phyloP scores from a whole-genome alignment of 2,797 vertebrate genomes.

The Hyperoplus immaculatus region DNA sequence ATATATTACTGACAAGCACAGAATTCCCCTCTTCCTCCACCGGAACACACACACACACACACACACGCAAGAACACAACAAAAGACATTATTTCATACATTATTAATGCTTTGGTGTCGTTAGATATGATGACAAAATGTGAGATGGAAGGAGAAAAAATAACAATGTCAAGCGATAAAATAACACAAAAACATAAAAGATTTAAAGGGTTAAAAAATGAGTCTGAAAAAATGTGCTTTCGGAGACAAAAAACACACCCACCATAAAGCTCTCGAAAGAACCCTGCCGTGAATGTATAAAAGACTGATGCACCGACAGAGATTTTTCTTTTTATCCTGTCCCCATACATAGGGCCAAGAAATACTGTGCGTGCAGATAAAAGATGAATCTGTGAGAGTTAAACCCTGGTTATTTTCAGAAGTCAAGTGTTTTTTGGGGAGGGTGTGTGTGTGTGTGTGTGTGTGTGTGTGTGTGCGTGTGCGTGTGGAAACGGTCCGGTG shows the following conservation, averaged over 20 bases:
- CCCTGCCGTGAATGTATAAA: slow-evolving; percentile 14
- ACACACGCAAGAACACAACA: slow-evolving; percentile 25
- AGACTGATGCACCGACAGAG: slow-evolving; percentile 10
- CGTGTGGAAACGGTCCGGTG: slow-evolving; percentile 37
- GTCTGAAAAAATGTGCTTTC: slow-evolving; percentile 25
- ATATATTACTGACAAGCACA: slow-evolving; percentile 80
- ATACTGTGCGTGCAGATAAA: slow-evolving; percentile 82
- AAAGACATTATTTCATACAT: slow-evolving; percentile 25
- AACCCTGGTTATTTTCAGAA: slow-evolving; percentile 71
- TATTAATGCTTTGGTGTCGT: slow-evolving; percentile 29
- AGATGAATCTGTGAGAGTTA: slow-evolving; percentile 84
- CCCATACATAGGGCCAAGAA: slow-evolving; percentile 77
- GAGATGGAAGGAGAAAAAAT: not conserved
- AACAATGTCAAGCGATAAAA: slow-evolving; percentile 2
- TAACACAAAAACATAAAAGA: slow-evolving; percentile 17
- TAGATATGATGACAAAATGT: slow-evolving; percentile 25
- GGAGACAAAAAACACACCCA: slow-evolving; percentile 17
- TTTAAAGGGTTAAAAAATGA: slow-evolving; percentile 21
- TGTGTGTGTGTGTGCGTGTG: too few species aligned
- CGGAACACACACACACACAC: slow-evolving; percentile 52
- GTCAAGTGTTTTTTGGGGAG: slow-evolving; percentile 21
- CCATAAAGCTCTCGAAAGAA: slow-evolving; percentile 13
- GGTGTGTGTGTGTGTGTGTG: too few species aligned
- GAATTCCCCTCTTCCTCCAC: slow-evolving; percentile 58
- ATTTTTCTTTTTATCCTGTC: slow-evolving; percentile 57